Evolutionary conservation across 2,113 vertebrate species (phyloP), one percentile per base, ranked within the genome.

Genomic region (Pampusana beccarii): DNA sequence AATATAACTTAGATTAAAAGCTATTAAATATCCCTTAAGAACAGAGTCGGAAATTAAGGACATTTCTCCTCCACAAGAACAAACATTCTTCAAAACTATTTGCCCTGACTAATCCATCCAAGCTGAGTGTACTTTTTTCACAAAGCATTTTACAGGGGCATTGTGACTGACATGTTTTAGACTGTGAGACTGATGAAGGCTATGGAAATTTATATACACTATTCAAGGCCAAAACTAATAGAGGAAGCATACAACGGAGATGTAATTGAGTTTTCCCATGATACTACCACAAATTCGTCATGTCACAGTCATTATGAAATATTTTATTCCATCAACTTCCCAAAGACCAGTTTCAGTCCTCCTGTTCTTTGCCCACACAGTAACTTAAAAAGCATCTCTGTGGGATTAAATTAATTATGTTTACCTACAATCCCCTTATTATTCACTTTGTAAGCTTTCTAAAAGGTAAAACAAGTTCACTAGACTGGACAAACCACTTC

Each of bases 361-460:
- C 46, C 57, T 81, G 13, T 53, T 67, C 23, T 94, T 18, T 82
- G 46, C 78, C 44, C 13, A 60, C 88, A 48, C 56, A 56, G 36
- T 64, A 92, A 44, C 20, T 75, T 86, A 61, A 90, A 71, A 95
- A 97, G 56, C 29, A 82, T 25, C 42, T 95, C 95, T 42, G 44
- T 86, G 71, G 72, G 74, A 77, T 67, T 89, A 93, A 94, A 91
- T 94, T 87, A 42, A 86, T 95, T 54, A 50, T 0, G 0, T 72
- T 93, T 78, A 83, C 19, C 31, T 81, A 36, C 40, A 80, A 26
- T 58, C 54, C 28, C 40, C 13, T 54, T 40, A 46, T 90, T 95
- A 93, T 66, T 66, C 40, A 92, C 28, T 93, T 69, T 51, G 7
- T 16, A 84, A 48, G 28, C 70, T 71, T 92, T 67, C 53, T 24